These are phyloP conservation scores for Dryococelus australis DNA, from an alignment of 2,888 invertebrate species.

Conservation along the genomic window DNA sequence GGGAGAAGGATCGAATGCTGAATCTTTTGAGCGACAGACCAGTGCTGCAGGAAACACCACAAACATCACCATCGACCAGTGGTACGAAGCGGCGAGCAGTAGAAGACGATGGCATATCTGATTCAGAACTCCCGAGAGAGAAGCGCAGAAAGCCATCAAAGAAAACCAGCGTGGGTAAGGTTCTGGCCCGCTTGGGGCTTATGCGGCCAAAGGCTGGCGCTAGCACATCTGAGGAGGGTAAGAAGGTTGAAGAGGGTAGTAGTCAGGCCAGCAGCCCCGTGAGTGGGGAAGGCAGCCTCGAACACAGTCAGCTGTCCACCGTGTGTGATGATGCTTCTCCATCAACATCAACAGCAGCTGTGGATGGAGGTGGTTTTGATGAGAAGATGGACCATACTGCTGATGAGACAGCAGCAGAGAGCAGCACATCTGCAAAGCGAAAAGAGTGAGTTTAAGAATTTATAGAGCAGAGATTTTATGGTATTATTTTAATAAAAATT, in stretches of 20 bases:
- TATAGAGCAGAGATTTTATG: too few relatives aligned
- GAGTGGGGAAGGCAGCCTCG: background rate
- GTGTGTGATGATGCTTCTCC: background rate
- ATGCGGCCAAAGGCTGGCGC: background rate
- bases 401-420: background rate
- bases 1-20: conserved; percentile 47
- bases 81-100: background rate
- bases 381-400: background rate
- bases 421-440: background rate
- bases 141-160: background rate
- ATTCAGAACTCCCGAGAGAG: background rate
- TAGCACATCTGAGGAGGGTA: background rate
- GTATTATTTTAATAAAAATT: too few relatives aligned
- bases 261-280: background rate
- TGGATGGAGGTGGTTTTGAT: background rate
- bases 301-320: background rate
- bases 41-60: too few relatives aligned
- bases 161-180: background rate
- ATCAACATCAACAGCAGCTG: background rate
- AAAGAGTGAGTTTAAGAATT: background rate
- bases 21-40: conserved; percentile 33
- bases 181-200: background rate
- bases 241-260: background rate
- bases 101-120: background rate
- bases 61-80: background rate